These are phyloP conservation scores for Chaitophorus viminalis DNA, from an alignment of 2,888 invertebrate genomes.

Conservation along the genomic window DNA sequence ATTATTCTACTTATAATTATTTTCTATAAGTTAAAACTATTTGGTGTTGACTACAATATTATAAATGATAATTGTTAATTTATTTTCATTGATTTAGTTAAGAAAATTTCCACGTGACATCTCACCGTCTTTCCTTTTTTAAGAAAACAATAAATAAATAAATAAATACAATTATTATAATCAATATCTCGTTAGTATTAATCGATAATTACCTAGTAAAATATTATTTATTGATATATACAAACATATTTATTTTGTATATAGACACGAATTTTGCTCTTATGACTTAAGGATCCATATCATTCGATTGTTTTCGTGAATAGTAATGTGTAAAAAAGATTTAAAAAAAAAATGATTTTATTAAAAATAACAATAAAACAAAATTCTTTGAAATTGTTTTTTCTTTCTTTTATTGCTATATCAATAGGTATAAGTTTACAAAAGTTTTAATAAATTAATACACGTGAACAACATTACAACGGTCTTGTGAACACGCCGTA, in stretches of 20 bases:
- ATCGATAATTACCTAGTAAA: constrained; percentile 61
- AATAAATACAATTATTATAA: constrained; percentile 60
- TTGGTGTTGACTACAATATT: constrained; percentile 57
- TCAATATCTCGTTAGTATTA: constrained; percentile 61
- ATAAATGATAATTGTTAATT: constrained; percentile 57
- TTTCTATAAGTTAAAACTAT: constrained; percentile 55
- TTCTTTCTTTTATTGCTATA: neutral
- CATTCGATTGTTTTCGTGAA: constrained; percentile 61
- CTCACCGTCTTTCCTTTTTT: constrained; percentile 59
- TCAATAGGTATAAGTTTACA: neutral
- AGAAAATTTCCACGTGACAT: constrained; percentile 57
- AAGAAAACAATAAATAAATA: constrained; percentile 54
- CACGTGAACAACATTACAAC: neutral
- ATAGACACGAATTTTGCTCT: constrained; percentile 62
- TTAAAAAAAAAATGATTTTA: constrained; percentile 58
- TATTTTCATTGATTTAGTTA: constrained; percentile 56
- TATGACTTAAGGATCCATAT: constrained; percentile 62
- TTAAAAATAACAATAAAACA: constrained; percentile 61
- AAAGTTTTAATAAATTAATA: constrained; percentile 9
- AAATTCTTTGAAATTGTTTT: constrained; percentile 50
- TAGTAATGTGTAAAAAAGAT: constrained; percentile 60
- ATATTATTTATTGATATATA: constrained; percentile 59
- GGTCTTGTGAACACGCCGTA: neutral
- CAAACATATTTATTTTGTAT: constrained; percentile 61
- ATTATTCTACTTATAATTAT: constrained; percentile 40